Conservation (phyloP, 2,113 vertebrate species). For the Psittacara wagleri region DNA sequence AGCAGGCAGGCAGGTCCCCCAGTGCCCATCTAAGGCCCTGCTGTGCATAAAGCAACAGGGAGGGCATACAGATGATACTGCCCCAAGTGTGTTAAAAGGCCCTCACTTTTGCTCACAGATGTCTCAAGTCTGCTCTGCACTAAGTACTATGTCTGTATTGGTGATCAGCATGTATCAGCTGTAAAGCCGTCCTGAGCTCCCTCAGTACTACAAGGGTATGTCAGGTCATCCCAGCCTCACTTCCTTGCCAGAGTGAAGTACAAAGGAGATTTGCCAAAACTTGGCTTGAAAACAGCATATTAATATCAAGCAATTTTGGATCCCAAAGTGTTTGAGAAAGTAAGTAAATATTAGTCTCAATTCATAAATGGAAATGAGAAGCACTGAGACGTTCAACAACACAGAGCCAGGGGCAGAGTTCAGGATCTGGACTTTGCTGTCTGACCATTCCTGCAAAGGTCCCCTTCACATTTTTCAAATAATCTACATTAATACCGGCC, state of each 20-base stretch:
- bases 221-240: background rate
- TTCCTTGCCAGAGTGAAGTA: background rate
- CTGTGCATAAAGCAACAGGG: background rate
- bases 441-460: background rate
- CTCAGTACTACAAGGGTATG: background rate
- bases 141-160: background rate
- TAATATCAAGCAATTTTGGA: background rate
- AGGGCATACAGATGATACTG: background rate
- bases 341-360: background rate
- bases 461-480: background rate
- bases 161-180: background rate
- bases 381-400: background rate
- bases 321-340: background rate
- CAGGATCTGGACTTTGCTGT: background rate
- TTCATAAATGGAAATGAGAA: conserved; percentile 16
- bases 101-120: background rate
- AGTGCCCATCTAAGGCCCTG: rapidly evolving
- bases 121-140: background rate
- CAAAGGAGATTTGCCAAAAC: background rate
- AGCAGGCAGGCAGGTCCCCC: background rate
- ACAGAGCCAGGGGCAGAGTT: background rate
- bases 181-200: background rate
- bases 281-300: background rate
- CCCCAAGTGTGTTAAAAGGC: background rate
- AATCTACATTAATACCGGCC: background rate